A percentile compares a stretch with the other conserved stretches of the same genome.
These are phyloP conservation scores for Kryptolebias ocellatus DNA, from an alignment of 2,797 vertebrate species.

Conservation along the genomic window DNA sequence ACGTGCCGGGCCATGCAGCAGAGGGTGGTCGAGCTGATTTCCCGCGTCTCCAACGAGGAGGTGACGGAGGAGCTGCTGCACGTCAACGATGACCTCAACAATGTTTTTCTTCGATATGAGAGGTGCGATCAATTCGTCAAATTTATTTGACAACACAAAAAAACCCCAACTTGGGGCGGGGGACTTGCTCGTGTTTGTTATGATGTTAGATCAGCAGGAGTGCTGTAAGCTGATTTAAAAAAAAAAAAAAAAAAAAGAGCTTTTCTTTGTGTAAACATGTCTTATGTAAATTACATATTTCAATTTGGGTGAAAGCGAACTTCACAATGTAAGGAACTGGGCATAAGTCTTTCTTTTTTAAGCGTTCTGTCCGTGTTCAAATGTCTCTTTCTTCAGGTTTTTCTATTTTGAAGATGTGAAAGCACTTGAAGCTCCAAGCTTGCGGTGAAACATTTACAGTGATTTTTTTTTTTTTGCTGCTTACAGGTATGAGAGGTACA, in stretches of 20 bases:
- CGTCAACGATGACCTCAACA: slow-evolving; percentile 96
- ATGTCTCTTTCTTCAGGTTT: slow-evolving; percentile 24
- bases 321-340: not conserved
- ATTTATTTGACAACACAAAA: no score
- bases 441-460: slow-evolving; percentile 22
- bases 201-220: no score
- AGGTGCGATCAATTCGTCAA: slow-evolving; percentile 74
- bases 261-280: not conserved
- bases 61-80: slow-evolving; percentile 94
- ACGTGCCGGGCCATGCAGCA: slow-evolving; percentile 97
- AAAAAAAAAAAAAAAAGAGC: no score
- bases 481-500: slow-evolving; percentile 92
- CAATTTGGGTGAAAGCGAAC: slow-evolving; percentile 6
- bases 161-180: no score
- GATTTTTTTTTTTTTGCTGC: slow-evolving; percentile 15
- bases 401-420: slow-evolving; percentile 19
- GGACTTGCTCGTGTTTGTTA: no score
- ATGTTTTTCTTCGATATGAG: slow-evolving; percentile 94
- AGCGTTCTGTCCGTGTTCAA: slow-evolving; percentile 4
- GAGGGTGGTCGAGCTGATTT: slow-evolving; percentile 93
- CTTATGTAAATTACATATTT: not conserved
- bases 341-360: slow-evolving; percentile 17
- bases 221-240: no score
- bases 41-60: slow-evolving; percentile 92
- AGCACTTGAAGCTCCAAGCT: slow-evolving; percentile 33